These are phyloP conservation scores for Glaucidium brasilianum DNA, from an alignment of 2,113 vertebrate genomes.

Conservation along the genomic window DNA sequence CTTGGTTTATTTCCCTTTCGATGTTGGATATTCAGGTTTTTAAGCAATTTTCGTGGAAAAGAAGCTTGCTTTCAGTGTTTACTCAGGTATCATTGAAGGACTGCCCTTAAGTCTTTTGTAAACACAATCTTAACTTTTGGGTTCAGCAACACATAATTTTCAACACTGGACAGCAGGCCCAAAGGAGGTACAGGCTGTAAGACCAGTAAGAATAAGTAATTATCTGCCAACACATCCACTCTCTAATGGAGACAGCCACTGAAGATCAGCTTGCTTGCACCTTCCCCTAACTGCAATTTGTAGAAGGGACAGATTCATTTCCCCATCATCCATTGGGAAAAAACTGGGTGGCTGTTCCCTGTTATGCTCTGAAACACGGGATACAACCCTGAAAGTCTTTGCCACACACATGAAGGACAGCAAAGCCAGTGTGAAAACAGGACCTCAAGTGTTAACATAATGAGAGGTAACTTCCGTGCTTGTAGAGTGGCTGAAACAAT, in stretches of 20 bases:
- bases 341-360: not conserved
- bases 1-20: not conserved
- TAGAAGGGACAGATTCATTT: not conserved
- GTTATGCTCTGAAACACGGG: not conserved
- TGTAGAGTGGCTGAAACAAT: conserved; percentile 20
- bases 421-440: not conserved
- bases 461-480: conserved; percentile 27
- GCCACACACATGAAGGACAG: not conserved
- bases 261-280: not conserved
- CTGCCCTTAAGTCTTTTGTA: not conserved
- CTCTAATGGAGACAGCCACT: not conserved
- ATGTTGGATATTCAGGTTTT: not conserved
- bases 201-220: not conserved
- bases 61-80: not conserved
- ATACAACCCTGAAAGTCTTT: not conserved
- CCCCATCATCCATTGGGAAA: not conserved
- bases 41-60: not conserved
- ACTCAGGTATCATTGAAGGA: not conserved
- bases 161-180: not conserved
- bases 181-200: not conserved
- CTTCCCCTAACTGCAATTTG: not conserved
- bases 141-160: not conserved
- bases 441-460: not conserved
- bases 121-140: not conserved
- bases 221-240: not conserved